Conservation (phyloP, 1,140 invertebrate genomes). For the Brachystomella parvula region DNA sequence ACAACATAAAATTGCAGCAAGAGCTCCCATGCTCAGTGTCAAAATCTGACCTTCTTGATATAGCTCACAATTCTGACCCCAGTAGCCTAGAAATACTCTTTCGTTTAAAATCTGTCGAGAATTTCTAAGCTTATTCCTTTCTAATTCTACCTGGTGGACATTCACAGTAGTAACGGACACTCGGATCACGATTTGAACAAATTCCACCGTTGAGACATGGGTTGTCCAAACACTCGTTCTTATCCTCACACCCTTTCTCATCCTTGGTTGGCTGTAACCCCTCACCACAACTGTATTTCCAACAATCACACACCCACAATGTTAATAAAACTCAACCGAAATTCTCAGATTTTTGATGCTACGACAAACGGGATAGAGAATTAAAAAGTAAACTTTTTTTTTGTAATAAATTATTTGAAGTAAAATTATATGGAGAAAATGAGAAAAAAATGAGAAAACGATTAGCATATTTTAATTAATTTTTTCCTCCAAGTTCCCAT, state of each 20-base stretch:
- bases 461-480: too few relatives aligned
- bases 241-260: conserved; percentile 83
- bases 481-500: too few relatives aligned
- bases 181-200: conserved; percentile 79
- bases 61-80: conserved; percentile 86
- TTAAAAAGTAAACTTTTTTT: too few relatives aligned
- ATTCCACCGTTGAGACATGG: conserved; percentile 69
- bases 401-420: too few relatives aligned
- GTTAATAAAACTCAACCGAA: conserved; percentile 13
- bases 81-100: conserved; percentile 55
- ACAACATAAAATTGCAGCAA: conserved; percentile 87
- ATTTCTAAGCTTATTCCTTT: background rate
- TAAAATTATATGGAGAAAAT: too few relatives aligned
- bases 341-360: too few relatives aligned
- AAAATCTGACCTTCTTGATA: conserved; percentile 85
- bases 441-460: too few relatives aligned
- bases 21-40: conserved; percentile 83
- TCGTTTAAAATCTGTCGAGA: background rate
- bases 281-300: conserved; percentile 67
- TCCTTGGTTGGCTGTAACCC: conserved; percentile 78
- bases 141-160: conserved; percentile 51
- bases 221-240: conserved; percentile 85
- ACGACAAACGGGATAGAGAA: too few relatives aligned
- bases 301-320: conserved; percentile 17
- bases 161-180: conserved; percentile 68